A percentile compares a stretch with the other conserved stretches of the same genome.
These are phyloP conservation scores for Enteromius viviparus DNA, from an alignment of 2,797 vertebrate species.

Conservation along the genomic window DNA sequence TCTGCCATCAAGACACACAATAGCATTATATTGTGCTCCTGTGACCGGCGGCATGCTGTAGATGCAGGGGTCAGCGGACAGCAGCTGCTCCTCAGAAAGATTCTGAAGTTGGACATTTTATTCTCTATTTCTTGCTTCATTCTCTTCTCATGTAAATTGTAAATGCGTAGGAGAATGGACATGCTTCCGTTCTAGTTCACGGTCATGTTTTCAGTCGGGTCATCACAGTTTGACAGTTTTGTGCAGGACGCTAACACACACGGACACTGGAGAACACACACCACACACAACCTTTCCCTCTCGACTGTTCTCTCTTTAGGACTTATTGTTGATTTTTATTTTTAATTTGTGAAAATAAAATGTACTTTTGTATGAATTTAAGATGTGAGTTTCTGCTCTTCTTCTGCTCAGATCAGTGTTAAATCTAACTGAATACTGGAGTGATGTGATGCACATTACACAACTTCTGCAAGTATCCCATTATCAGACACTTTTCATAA, in stretches of 20 bases:
- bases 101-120: not conserved
- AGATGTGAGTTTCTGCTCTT: not conserved
- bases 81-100: constrained; percentile 7
- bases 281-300: constrained; percentile 54
- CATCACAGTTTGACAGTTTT: constrained; percentile 34
- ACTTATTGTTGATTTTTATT: constrained; percentile 79
- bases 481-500: not conserved
- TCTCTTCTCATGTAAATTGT: constrained; percentile 40
- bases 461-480: not conserved
- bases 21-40: constrained; percentile 39
- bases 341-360: constrained; percentile 83
- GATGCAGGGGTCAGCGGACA: constrained; percentile 29
- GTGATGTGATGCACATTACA: not conserved
- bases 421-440: not conserved
- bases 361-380: constrained; percentile 79
- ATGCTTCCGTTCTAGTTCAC: constrained; percentile 43
- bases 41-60: constrained; percentile 50
- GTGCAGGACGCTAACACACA: constrained; percentile 40
- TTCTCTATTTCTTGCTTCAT: constrained; percentile 19
- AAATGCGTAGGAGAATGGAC: constrained; percentile 29
- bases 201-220: not conserved
- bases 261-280: constrained; percentile 57
- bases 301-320: constrained; percentile 74
- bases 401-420: not conserved
- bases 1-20: constrained; percentile 6